These are phyloP conservation scores for Cosmia trapezina DNA, from an alignment of 2,888 invertebrate species.

Conservation along the genomic window DNA sequence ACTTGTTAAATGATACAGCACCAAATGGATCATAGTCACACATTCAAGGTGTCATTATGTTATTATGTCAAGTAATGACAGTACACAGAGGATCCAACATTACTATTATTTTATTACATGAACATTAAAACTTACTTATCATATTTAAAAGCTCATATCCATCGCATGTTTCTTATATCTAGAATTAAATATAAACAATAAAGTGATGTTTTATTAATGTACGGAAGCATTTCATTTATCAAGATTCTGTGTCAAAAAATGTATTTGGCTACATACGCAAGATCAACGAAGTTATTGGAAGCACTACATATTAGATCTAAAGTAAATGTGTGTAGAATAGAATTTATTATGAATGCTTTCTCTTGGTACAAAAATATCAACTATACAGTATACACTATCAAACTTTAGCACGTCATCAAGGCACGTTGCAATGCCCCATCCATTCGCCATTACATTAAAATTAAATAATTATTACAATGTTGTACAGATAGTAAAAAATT, in stretches of 20 bases:
- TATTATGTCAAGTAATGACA: conserved; percentile 66
- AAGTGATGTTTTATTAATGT: conserved; percentile 70
- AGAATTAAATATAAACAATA: conserved; percentile 59
- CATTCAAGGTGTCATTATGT: conserved; percentile 45
- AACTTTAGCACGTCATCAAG: conserved; percentile 57
- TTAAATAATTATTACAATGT: conserved; percentile 47
- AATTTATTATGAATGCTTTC: conserved; percentile 60
- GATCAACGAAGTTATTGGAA: conserved; percentile 76
- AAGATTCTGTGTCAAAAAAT: conserved; percentile 65
- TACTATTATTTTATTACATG: conserved; percentile 42
- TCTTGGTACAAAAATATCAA: conserved; percentile 73
- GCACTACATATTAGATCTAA: conserved; percentile 75
- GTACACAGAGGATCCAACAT: conserved; percentile 64
- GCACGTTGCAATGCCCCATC: conserved; percentile 60
- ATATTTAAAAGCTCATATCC: conserved; percentile 69
- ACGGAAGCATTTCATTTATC: conserved; percentile 66
- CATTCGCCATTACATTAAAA: conserved; percentile 42
- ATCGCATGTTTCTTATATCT: conserved; percentile 64
- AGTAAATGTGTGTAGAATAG: conserved; percentile 61
- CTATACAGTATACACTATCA: conserved; percentile 45
- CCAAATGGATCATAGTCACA: conserved; percentile 66
- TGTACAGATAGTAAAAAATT: conserved; percentile 45
- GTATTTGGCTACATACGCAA: conserved; percentile 79
- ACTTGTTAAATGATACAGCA: conserved; percentile 73
- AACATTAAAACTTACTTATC: conserved; percentile 56